Percentiles rank a stretch among this genome's conserved stretches.
Conservation (phyloP, 2,113 vertebrate species). For the Seriola quinqueradiata region DNA sequence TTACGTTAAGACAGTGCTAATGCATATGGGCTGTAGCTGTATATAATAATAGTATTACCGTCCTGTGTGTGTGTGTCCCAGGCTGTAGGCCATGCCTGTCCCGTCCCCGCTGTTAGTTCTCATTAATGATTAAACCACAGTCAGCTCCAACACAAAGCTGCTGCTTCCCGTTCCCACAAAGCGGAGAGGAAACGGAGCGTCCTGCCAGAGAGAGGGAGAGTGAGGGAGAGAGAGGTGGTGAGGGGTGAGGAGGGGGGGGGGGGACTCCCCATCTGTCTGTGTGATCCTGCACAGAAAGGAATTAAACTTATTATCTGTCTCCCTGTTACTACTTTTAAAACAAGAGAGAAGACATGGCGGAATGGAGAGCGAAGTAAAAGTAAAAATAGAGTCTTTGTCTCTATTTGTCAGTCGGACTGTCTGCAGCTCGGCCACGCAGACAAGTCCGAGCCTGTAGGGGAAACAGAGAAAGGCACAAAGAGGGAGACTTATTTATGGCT, state of each 20-base stretch:
- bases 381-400: constrained; percentile 79
- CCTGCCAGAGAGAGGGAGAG: constrained; percentile 53
- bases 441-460: constrained; percentile 63
- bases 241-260: constrained; percentile 10
- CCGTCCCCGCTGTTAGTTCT: constrained; percentile 49
- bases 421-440: constrained; percentile 51
- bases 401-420: constrained; percentile 62
- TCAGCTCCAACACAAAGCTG: constrained; percentile 74
- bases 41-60: constrained; percentile 57
- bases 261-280: constrained; percentile 51
- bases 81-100: constrained; percentile 54
- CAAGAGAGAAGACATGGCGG: background rate
- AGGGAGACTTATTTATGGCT: constrained; percentile 67
- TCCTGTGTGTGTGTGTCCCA: constrained; percentile 55
- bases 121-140: constrained; percentile 81
- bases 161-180: constrained; percentile 80
- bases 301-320: constrained; percentile 31
- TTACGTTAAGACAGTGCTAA: constrained; percentile 27
- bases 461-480: constrained; percentile 36
- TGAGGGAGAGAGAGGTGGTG: constrained; percentile 6
- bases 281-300: constrained; percentile 40
- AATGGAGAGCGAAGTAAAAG: constrained; percentile 57
- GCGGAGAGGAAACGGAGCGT: constrained; percentile 76
- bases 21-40: background rate
- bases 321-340: constrained; percentile 29